Conservation (phyloP, 2,113 vertebrate genomes). For the Edolisoma coerulescens region DNA sequence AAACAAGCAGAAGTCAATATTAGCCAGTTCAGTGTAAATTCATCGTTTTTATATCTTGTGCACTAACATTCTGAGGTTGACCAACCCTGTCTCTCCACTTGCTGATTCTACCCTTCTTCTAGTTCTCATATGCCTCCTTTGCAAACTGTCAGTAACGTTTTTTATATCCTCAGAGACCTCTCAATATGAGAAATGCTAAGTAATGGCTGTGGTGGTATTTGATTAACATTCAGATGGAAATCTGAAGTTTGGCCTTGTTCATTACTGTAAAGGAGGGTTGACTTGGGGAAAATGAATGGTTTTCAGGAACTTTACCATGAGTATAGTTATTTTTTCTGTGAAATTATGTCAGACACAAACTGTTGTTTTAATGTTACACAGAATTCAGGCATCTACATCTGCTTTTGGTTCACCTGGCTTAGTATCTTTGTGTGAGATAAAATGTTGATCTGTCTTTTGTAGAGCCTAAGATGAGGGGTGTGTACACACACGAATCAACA, state of each 20-base stretch:
- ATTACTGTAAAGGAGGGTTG: not conserved
- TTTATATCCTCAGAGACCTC: not conserved
- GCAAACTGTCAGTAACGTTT: not conserved
- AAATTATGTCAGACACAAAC: not conserved
- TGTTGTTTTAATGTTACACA: not conserved
- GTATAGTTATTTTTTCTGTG: not conserved
- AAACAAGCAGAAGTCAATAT: not conserved
- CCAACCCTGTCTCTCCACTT: not conserved
- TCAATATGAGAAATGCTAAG: not conserved
- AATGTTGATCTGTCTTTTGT: not conserved
- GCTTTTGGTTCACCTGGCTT: not conserved
- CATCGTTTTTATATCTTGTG: not conserved
- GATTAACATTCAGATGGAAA: not conserved
- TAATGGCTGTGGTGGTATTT: not conserved
- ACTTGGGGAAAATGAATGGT: not conserved
- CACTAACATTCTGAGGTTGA: not conserved
- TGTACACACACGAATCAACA: not conserved
- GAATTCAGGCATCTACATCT: not conserved
- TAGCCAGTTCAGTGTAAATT: not conserved
- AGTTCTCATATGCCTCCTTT: not conserved
- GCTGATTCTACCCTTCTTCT: not conserved
- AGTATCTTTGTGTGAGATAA: not conserved
- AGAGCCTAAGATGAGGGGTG: not conserved
- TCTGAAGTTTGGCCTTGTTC: not conserved
- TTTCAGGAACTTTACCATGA: not conserved